These are phyloP conservation scores for cattle (Bos taurus) DNA, from an alignment of 2,113 vertebrate genomes.

Conservation along the genomic window ARS-UCD2.0 NC_037337.1:94374001-94374500, in stretches of 20 bases:
- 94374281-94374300: neutral
- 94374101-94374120: neutral
- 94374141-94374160: neutral
- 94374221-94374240: neutral
- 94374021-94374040: neutral
- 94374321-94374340: neutral
- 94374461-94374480: neutral
- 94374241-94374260: neutral
- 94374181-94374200: neutral
- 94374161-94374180: neutral
- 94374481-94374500: neutral
- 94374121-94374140: neutral
- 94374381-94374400: neutral
- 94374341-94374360: neutral
- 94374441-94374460: neutral
- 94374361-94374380: neutral
- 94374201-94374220: neutral
- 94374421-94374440: neutral
- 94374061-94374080: neutral
- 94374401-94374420: neutral
- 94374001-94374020: neutral
- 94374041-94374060: rapidly evolving
- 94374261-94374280: neutral
- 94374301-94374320: neutral
- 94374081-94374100: neutral